Conservation (phyloP, 2,797 vertebrate genomes). For the Synanceia verrucosa region DNA sequence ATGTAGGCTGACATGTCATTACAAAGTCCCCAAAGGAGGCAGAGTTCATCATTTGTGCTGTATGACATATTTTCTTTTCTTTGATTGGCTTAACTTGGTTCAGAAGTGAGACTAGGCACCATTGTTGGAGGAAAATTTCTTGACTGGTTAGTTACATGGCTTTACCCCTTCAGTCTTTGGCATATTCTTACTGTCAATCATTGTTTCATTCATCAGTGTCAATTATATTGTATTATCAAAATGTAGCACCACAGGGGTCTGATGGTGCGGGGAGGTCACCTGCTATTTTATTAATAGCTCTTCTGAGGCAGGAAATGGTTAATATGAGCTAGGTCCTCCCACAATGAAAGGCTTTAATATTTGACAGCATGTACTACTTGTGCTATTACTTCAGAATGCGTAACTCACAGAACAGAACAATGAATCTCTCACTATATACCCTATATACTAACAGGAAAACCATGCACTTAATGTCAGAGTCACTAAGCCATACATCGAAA, state of each 20-base stretch:
- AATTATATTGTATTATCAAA: slow-evolving; percentile 40
- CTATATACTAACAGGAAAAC: slow-evolving; percentile 3
- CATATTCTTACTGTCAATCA: slow-evolving; percentile 61
- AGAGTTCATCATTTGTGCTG: background rate
- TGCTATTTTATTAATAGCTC: slow-evolving; percentile 40
- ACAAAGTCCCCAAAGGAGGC: background rate
- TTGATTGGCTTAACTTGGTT: background rate
- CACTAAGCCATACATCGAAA: slow-evolving; percentile 8
- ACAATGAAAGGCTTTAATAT: slow-evolving; percentile 36
- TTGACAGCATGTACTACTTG: slow-evolving; percentile 27
- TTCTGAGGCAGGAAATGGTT: slow-evolving; percentile 35
- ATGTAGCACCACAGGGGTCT: slow-evolving; percentile 23
- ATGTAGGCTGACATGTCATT: background rate
- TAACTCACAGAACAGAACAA: background rate
- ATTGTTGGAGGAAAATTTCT: slow-evolving; percentile 13
- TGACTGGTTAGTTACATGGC: slow-evolving; percentile 10
- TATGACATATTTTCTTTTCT: background rate
- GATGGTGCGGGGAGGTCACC: slow-evolving; percentile 19
- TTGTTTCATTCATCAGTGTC: slow-evolving; percentile 25
- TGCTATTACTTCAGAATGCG: slow-evolving; percentile 35
- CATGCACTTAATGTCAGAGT: slow-evolving; percentile 31
- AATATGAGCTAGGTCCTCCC: slow-evolving; percentile 22
- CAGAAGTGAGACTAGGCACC: background rate
- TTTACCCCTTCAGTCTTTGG: slow-evolving; percentile 5
- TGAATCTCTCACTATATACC: background rate